A percentile compares a stretch with the other conserved stretches of the same genome.
These are phyloP conservation scores for Prenolepis imparis DNA, from an alignment of 2,888 invertebrate species.

Conservation along the genomic window DNA sequence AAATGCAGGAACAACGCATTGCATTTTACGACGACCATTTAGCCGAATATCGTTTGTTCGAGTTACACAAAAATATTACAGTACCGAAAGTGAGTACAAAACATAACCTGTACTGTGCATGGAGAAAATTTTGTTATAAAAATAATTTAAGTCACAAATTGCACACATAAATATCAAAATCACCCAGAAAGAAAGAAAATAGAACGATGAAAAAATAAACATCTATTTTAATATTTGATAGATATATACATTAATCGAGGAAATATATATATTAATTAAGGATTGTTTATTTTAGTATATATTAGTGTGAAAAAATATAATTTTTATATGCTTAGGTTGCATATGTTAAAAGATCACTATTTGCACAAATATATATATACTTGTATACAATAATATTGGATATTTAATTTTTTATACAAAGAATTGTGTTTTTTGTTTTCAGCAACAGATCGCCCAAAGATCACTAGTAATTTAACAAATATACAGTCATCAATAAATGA, in stretches of 20 bases:
- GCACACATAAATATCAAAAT: too few relatives aligned
- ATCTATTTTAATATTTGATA: background rate
- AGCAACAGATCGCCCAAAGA: constrained; percentile 73
- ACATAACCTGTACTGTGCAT: constrained; percentile 73
- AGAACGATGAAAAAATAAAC: background rate
- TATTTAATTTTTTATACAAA: constrained; percentile 5
- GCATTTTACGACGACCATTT: constrained; percentile 72
- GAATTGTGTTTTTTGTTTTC: background rate
- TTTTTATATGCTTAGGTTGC: background rate
- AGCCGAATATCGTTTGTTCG: constrained; percentile 71
- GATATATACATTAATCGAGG: background rate
- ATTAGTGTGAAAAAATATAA: background rate
- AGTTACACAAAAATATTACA: constrained; percentile 75
- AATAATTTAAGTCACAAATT: background rate
- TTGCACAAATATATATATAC: background rate
- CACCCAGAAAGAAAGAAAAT: background rate
- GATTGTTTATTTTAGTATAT: background rate
- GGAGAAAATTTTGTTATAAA: constrained; percentile 21
- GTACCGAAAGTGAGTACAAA: constrained; percentile 75
- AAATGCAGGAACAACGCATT: constrained; percentile 70
- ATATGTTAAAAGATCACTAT: background rate
- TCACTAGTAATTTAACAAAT: constrained; percentile 79
- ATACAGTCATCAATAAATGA: constrained; percentile 74
- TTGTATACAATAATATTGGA: background rate
- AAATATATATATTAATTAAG: background rate